Evolutionary conservation across 2,797 vertebrate species (phyloP), one percentile per base, ranked within the genome.

Genomic region (Perodicticus potto): DNA sequence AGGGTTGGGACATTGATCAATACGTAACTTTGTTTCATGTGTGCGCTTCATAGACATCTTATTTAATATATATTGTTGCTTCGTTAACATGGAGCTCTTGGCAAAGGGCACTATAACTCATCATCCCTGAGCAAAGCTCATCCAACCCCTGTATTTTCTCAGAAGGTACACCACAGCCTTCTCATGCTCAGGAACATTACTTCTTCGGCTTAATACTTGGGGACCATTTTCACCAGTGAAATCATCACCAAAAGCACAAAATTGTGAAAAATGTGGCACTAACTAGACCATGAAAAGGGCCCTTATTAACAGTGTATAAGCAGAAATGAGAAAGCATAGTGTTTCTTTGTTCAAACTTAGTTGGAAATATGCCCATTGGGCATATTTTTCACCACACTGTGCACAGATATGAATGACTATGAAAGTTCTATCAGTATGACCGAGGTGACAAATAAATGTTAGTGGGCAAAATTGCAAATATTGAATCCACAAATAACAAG

Each of bases 31-130:
- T 57, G 87, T 95, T 49, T 55, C 20, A 1, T 57, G 32, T 91
- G 3, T 73, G 77, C 76, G 94, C 37, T 93, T 89, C 93, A 86
- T 73, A 84, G 23, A 88, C n/a, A 82, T 20, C 63, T 84, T 81
- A 86, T 20, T 53, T 78, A 86, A 22, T 72, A 63, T 65, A 20
- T 67, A 67, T 22, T 65, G 7, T 76, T 81, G 40, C n/a, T 29
- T 89, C 32, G 43, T 91, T 67, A 63, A n/a, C 32, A 19, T 23
- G 37, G n/a, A 91, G 49, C 34, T 91, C 2, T 3, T 49, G 69
- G n/a, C 61, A 67, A 65, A n/a, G 13, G 40, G 32, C 7, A 34
- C 57, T 27, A 1, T 37, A 72, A 45, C 17, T 84, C 37, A 13
- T 20, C 25, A 11, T 17, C 32, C 32, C 19, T 40, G 32, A 77